Base-by-base conservation (phyloP, 1,140 invertebrate genomes). In the Bombus sylvicola region DNA sequence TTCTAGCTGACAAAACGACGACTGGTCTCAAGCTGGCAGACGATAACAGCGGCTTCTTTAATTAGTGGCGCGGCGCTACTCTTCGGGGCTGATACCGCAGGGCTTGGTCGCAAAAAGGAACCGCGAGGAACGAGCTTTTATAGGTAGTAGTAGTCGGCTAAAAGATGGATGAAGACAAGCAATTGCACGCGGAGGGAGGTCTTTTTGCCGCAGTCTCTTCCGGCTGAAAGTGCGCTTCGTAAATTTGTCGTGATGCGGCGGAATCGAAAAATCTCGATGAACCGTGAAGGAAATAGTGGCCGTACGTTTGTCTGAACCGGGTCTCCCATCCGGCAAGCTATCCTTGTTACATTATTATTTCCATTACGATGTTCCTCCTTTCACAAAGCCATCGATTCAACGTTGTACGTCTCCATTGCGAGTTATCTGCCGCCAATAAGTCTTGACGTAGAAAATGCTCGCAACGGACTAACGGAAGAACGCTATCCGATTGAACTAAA, bases 211-310 rank as follows among this genome's bases (percentile, higher is more conserved):
- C 12, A 10, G 6, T n/a, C 69, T 25, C 68, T 82, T 82, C 39
- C 80, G 71, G 39, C 64, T 12, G 53, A 64, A 64, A 64, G 53
- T 43, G 53, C 47, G 53, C 69, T 71, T 74, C 69, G 69, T 82
- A 82, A 82, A 82, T 74, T 82, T 82, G 53, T 34, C 53, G 3
- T 22, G 53, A 72, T 62, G 69, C 69, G 69, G 69, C 28, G 53
- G 22, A 64, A 74, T 82, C 80, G 80, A 82, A 47, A 47, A 82
- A 82, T 74, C 80, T 74, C 80, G 80, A 82, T 64, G 69, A 47
- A 82, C 80, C 80, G 69, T 64, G 53, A 74, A 73, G n/a, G 69
- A 64, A 74, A 47, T 64, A 3, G 80, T 31, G 53, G 22, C 31
- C 47, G 80, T 62, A 73, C 69, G 69, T 59, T 73, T 47, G 43